Conservation (phyloP, 2,113 vertebrate genomes). For the Pandion haliaetus region DNA sequence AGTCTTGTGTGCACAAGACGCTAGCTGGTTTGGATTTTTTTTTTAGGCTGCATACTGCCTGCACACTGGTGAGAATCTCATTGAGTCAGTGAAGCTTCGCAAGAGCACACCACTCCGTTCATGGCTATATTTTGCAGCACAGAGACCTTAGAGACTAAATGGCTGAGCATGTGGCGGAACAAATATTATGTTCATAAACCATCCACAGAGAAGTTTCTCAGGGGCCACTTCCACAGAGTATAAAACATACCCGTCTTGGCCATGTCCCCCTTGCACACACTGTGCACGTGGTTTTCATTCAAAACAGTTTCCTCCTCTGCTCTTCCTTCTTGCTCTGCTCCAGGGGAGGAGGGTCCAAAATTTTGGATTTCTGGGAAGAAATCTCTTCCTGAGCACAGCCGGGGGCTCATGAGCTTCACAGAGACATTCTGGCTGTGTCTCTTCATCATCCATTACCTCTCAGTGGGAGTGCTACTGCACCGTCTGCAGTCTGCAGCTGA, state of each 20-base stretch:
- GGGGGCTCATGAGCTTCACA: not conserved
- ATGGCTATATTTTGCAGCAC: not conserved
- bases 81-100: not conserved
- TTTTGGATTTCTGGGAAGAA: not conserved
- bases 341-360: not conserved
- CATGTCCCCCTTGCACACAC: not conserved
- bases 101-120: not conserved
- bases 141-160: not conserved
- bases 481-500: not conserved
- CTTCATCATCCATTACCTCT: slow-evolving; percentile 21
- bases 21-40: not conserved
- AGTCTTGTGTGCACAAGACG: not conserved
- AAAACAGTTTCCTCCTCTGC: not conserved
- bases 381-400: not conserved
- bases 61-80: not conserved
- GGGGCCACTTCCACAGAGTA: not conserved
- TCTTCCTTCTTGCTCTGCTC: not conserved
- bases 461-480: not conserved
- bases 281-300: not conserved
- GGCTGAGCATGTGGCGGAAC: not conserved
- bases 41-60: not conserved
- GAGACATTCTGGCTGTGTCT: not conserved
- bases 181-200: not conserved
- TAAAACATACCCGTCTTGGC: not conserved
- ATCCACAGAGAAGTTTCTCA: not conserved